Base-by-base conservation (phyloP, 1,140 invertebrate species). In the Pectinophora gossypiella region DNA sequence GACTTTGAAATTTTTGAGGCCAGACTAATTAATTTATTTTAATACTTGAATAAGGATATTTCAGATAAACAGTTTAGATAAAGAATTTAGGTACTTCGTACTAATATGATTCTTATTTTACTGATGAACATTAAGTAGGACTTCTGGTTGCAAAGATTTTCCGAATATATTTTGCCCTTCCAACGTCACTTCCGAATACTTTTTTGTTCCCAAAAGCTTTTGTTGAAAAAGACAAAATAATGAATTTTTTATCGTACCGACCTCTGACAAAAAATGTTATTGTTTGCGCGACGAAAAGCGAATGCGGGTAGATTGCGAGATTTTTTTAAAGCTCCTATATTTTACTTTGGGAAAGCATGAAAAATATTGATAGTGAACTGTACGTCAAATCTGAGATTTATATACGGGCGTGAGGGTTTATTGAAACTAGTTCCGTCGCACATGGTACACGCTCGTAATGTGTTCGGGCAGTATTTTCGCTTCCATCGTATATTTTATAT, bases 261-360 rank as follows among this genome's bases (percentile, higher is more conserved):
- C 23, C 23, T 5, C 43, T 32, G 48, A 57, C 50, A 58, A 62
- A 62, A 56, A 51, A 27, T 6, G 36, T 55, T 60, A 55, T 59
- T 59, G 56, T 59, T 54, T 56, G 53, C 23, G 15, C 45, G 18
- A 19, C 36, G 45, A n/a, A 43, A 35, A 18, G 42, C 22, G 42
- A 56, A 62, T 60, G 46, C 65, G 62, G 59, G 56, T 36, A n/a
- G n/a, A n/a, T n/a, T n/a, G 15, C 51, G 32, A 19, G 38, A 43
- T 53, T 48, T 52, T 60, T 59, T 58, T 63, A 51, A 58, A 54
- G 56, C 49, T 49, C 36, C 19, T 48, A 49, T 48, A 43, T 61
- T 61, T 61, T 48, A 53, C 27, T 40, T 55, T 53, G 51, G 38
- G 48, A 48, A 27, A 49, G 20, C 13, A 55, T 51, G 49, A 58